These are phyloP conservation scores for Dipodomys spectabilis DNA, from an alignment of 2,113 vertebrate species.

Conservation along the genomic window DNA sequence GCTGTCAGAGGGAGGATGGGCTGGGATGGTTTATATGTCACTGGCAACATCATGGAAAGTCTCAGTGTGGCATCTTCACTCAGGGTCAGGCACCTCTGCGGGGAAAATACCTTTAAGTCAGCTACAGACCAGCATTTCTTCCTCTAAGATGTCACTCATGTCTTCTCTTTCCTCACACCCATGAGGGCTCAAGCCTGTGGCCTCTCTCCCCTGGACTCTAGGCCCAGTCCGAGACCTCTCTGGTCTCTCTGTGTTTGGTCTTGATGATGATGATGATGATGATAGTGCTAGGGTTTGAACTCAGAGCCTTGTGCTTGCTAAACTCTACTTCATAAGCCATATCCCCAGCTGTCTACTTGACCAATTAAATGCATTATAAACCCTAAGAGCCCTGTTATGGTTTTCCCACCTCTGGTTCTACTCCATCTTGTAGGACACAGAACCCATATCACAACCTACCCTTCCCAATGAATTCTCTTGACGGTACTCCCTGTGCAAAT, in stretches of 20 bases:
- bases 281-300: too few relatives aligned
- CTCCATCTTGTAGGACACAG: too few relatives aligned
- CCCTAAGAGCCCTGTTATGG: background rate
- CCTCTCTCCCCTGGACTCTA: background rate
- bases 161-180: background rate
- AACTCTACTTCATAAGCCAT: too few relatives aligned
- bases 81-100: background rate
- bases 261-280: too few relatives aligned
- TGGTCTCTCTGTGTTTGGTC: background rate
- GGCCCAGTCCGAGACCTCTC: background rate
- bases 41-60: conserved; percentile 60
- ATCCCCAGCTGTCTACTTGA: too few relatives aligned
- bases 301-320: too few relatives aligned
- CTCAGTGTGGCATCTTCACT: conserved; percentile 55
- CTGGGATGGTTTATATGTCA: conserved; percentile 24
- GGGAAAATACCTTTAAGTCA: conserved; percentile 23
- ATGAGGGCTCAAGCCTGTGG: background rate
- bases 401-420: background rate
- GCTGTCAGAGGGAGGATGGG: background rate
- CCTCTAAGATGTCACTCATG: background rate
- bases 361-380: too few relatives aligned
- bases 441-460: background rate
- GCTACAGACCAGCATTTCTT: background rate
- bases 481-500: background rate
- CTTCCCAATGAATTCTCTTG: background rate